Evolutionary conservation across 2,888 invertebrate genomes (phyloP).

Genomic region (Melanophora roralis): DNA sequence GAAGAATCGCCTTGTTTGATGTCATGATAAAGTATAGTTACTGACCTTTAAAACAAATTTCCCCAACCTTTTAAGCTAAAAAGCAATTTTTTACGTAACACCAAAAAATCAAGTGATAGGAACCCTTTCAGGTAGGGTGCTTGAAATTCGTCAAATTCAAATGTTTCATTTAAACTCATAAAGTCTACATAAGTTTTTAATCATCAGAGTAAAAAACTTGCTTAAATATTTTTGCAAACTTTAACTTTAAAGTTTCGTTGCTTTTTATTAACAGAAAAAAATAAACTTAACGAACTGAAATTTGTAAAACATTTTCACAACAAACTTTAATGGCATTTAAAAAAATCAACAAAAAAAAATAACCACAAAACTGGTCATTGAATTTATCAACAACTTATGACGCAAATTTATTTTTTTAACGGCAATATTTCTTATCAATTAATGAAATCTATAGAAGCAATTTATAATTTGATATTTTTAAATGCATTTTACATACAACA

Average conservation of each 20-base stretch:
- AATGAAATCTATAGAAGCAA: background rate
- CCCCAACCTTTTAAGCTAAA: too few relatives aligned
- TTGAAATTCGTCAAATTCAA: too few relatives aligned
- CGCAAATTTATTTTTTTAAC: background rate
- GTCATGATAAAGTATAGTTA: too few relatives aligned
- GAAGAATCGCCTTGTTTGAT: too few relatives aligned
- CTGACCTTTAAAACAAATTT: too few relatives aligned
- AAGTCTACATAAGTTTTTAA: too few relatives aligned
- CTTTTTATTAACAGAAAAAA: background rate
- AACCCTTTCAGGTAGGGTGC: too few relatives aligned
- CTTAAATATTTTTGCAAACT: background rate
- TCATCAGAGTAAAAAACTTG: background rate
- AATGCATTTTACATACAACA: too few relatives aligned
- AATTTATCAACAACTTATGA: background rate
- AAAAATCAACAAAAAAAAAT: background rate
- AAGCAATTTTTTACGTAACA: too few relatives aligned
- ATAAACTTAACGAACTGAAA: background rate
- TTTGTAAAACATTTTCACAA: background rate
- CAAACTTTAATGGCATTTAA: background rate
- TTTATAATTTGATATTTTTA: background rate
- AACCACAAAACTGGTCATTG: background rate
- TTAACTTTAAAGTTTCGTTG: background rate
- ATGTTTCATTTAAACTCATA: too few relatives aligned
- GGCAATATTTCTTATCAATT: background rate
- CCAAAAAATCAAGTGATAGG: too few relatives aligned